Evolutionary conservation across 1,140 invertebrate genomes (phyloP), one percentile per base, ranked within the genome.

Genomic region (Dreissena rostriformis): DNA sequence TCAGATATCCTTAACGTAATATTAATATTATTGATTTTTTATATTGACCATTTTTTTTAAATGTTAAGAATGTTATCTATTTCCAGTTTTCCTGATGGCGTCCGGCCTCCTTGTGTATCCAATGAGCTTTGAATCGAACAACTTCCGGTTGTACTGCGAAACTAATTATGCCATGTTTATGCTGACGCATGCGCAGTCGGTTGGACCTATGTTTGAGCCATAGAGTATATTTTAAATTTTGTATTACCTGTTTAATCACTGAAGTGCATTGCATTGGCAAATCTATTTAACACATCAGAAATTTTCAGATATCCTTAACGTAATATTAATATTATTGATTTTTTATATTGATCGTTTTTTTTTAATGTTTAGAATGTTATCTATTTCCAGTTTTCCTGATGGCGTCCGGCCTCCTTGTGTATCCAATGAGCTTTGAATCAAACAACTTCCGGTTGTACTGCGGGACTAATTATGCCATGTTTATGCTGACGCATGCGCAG

Each of bases 401-500:
- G 84, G 84, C 85, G 4, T 87, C 85, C 22, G 92, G 92, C 0
- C 89, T 94, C 0, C 81, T 94, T 26, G 87, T 93, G 17, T 94
- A 91, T 86, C 94, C 94, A 49, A 53, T 94, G 17, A 93, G 93
- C 28, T 90, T 94, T 26, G 91, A 90, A 28, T 93, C 93, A 11
- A 84, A 81, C 24, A 92, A 94, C 74, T 92, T 92, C 66, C 88
- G 90, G 19, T 86, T 90, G 55, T 90, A 92, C 79, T 94, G 94
- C 82, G 91, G 90, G 17, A 66, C 84, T 7, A 52, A 76, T 0
- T 83, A 90, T 11, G 86, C 89, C 15, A 84, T 89, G 8, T 94
- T 90, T 72, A 90, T 26, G 77, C 90, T 2, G 93, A 92, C 6
- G 84, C 88, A 51, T 94, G 94, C 86, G 86, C 92, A 78, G 78